Evolutionary conservation across 30 jellyfish, hydroid and myxozoan species (phyloP), one percentile per base, ranked within the genome.

Genomic region (Mastigias papua): DNA sequence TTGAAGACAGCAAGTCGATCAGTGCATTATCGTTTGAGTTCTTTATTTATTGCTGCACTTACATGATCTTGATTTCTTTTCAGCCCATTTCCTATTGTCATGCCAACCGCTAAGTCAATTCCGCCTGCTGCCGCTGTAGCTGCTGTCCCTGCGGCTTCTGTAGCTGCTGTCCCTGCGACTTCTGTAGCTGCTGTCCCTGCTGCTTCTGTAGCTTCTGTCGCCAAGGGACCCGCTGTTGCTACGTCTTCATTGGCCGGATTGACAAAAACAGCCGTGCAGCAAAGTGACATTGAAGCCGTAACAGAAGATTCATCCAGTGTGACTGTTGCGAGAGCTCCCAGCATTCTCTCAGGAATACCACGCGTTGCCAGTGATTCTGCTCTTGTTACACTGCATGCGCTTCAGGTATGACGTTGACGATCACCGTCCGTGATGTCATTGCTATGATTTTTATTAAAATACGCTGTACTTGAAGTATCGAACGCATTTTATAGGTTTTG

Each of bases 61-160:
- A n/a, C n/a, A n/a, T n/a, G n/a, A n/a, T 15, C 16, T 29, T 13
- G 10, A n/a, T 20, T 31, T 8, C 33, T 21, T 73, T 73, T 73
- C 84, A 73, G 84, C 69, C 84, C 84, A 42, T 34, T 73, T 35
- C 84, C 84, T 20, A n/a, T 61, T 48, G 70, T 70, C 27, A 42
- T 33, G 84, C 6, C 37, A 10, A 51, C 67, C 17, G 67, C 67
- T 4, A 51, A 51, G 17, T 2, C 67, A 51, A 51, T 23, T 10
- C 5, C 67, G 4, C 25, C 27, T 51, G 5, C 23, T 5, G 67
- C 16, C 17, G 23, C 67, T 5, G 67, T 51, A 5, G 17, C 25
- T 51, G 67, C 25, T 1, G 67, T 4, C 17, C 67, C 67, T 5
- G 67, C n/a, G n/a, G n/a, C 27, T 10, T 2, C 67, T 51, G 67